Evolutionary conservation across 2,797 vertebrate genomes (phyloP).

Genomic region (Anas flavirostris): DNA sequence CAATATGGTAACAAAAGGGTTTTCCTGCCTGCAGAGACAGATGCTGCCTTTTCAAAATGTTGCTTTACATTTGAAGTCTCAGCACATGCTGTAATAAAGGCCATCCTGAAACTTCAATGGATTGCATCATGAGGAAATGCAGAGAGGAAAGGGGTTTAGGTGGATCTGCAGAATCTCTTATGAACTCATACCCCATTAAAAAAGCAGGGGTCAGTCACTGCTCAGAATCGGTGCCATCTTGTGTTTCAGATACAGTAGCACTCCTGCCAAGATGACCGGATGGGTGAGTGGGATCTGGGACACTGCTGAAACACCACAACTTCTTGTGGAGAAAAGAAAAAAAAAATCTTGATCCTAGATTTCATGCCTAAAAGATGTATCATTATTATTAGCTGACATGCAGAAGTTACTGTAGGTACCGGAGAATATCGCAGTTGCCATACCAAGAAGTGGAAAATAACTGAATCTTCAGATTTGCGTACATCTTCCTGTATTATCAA

Average conservation of each 20-base stretch:
- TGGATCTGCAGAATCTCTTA: constrained; percentile 53
- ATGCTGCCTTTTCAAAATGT: constrained; percentile 37
- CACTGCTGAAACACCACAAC: rapidly evolving
- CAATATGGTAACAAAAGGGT: constrained; percentile 55
- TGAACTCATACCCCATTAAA: background rate
- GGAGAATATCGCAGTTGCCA: background rate
- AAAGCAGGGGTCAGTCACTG: background rate
- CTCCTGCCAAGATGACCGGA: background rate
- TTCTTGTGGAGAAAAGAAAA: background rate
- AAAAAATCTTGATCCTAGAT: background rate
- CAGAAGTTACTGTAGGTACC: background rate
- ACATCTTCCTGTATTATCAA: background rate
- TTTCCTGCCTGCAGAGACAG: constrained; percentile 65
- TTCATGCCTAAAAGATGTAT: background rate
- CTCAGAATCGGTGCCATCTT: background rate
- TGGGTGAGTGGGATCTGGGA: background rate
- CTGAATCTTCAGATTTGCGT: rapidly evolving
- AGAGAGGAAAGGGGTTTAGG: constrained; percentile 45
- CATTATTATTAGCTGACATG: rapidly evolving
- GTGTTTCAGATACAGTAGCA: background rate
- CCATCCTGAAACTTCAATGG: constrained; percentile 47
- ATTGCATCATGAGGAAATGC: constrained; percentile 32
- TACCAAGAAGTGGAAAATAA: background rate
- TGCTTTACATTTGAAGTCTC: constrained; percentile 37
- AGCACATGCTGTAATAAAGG: constrained; percentile 59